Percentiles rank a stretch among this genome's conserved stretches.
phyloP scores from a whole-genome alignment of 2,113 vertebrate genomes.

The Mustela nigripes region DNA sequence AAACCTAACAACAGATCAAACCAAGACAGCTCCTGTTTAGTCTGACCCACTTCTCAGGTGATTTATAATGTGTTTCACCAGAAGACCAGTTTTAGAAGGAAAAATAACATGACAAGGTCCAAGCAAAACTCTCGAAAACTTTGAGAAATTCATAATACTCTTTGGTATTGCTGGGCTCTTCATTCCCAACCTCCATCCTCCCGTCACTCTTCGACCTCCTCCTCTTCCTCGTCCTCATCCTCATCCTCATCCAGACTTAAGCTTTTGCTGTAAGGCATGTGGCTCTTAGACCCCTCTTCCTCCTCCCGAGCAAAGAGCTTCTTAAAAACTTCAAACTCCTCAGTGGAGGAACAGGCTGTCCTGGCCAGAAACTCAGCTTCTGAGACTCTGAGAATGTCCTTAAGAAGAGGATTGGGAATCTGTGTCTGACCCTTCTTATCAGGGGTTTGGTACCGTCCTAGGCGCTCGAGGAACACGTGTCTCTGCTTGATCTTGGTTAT shows the following conservation, averaged over 20 bases:
- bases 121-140: not conserved
- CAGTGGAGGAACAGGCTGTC: slow-evolving; percentile 88
- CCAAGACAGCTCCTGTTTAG: not conserved
- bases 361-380: slow-evolving; percentile 89
- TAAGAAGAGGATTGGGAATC: slow-evolving; percentile 91
- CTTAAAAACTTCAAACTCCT: slow-evolving; percentile 94
- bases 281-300: not conserved
- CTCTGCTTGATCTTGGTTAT: slow-evolving; percentile 91
- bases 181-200: too few species aligned
- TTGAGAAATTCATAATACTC: fast-evolving
- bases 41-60: not conserved
- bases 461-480: slow-evolving; percentile 94
- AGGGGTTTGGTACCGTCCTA: slow-evolving; percentile 94
- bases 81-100: not conserved
- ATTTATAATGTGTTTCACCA: not conserved
- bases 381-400: slow-evolving; percentile 86
- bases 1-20: not conserved
- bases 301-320: slow-evolving; percentile 92
- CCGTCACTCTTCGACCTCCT: not conserved
- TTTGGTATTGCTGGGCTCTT: fast-evolving
- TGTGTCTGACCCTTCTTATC: slow-evolving; percentile 93
- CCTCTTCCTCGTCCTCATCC: not conserved
- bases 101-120: not conserved
- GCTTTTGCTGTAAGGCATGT: not conserved
- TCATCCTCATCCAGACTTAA: not conserved